phyloP scores from a whole-genome alignment of 2,797 vertebrate species.

The Neoniphon sammara region DNA sequence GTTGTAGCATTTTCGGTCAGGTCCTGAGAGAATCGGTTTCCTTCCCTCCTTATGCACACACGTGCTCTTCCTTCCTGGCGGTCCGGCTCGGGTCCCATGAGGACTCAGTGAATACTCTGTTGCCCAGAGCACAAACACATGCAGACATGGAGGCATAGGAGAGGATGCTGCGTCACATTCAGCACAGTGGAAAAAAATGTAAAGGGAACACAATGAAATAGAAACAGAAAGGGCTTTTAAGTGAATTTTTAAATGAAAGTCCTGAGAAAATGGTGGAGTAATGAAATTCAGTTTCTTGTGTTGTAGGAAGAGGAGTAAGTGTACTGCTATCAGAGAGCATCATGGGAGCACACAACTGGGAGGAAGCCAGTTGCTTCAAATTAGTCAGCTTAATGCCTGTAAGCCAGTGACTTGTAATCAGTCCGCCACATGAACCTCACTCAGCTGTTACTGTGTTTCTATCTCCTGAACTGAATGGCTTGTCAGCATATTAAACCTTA shows the following conservation, averaged over 20 bases:
- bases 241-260: conserved; percentile 2
- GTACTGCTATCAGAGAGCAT: background rate
- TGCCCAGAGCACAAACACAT: conserved; percentile 44
- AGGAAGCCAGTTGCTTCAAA: conserved; percentile 26
- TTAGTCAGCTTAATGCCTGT: conserved; percentile 61
- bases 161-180: conserved; percentile 28
- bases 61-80: conserved; percentile 83
- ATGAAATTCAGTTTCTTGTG: background rate
- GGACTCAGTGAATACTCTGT: conserved; percentile 41
- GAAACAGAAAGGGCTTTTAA: background rate
- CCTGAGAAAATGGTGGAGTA: background rate
- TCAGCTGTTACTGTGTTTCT: conserved; percentile 59
- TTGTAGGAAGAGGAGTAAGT: background rate
- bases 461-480: conserved; percentile 47
- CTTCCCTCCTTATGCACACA: conserved; percentile 76
- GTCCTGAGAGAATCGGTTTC: conserved; percentile 75
- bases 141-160: conserved; percentile 28
- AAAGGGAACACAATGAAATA: conserved; percentile 17
- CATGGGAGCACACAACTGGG: conserved; percentile 14
- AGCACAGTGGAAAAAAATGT: conserved; percentile 21
- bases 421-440: conserved; percentile 51
- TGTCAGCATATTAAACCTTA: conserved; percentile 70
- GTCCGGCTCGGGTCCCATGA: conserved; percentile 55
- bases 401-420: conserved; percentile 41
- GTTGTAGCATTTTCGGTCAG: conserved; percentile 65